Evolutionary conservation across 2,888 invertebrate species (phyloP).

Genomic region (Cenopis cana): DNA sequence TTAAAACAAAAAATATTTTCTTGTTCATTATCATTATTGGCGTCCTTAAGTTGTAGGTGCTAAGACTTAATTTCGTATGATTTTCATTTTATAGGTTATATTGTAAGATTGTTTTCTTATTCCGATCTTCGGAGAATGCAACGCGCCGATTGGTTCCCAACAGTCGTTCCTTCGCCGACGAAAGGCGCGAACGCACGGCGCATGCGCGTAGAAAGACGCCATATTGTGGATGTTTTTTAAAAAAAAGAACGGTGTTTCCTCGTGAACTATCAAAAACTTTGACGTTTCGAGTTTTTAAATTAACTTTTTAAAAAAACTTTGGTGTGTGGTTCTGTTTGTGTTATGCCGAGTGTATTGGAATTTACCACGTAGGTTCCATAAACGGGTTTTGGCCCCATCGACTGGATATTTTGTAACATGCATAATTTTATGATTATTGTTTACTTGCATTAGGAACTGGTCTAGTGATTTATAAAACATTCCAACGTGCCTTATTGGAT

Average conservation of each 20-base stretch:
- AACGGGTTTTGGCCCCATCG: slow-evolving; percentile 60
- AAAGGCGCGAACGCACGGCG: slow-evolving; percentile 57
- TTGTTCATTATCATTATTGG: neutral
- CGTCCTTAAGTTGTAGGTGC: accelerated
- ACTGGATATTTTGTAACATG: slow-evolving; percentile 62
- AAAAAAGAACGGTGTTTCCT: slow-evolving; percentile 50
- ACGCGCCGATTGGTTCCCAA: slow-evolving; percentile 63
- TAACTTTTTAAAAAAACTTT: slow-evolving; percentile 42
- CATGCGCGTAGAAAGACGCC: slow-evolving; percentile 53
- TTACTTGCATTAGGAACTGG: slow-evolving; percentile 43
- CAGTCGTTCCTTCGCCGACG: slow-evolving; percentile 60
- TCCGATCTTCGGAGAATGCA: slow-evolving; percentile 68
- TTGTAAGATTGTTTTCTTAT: slow-evolving; percentile 33
- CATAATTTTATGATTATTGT: slow-evolving; percentile 56
- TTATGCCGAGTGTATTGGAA: slow-evolving; percentile 47
- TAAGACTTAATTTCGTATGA: slow-evolving; percentile 10
- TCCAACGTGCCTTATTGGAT: slow-evolving; percentile 54
- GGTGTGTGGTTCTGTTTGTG: slow-evolving; percentile 44
- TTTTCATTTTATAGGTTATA: neutral
- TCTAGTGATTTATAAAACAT: slow-evolving; percentile 32
- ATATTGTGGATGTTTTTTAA: slow-evolving; percentile 46
- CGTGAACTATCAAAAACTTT: slow-evolving; percentile 46
- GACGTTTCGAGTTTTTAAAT: slow-evolving; percentile 43
- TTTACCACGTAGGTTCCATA: slow-evolving; percentile 46
- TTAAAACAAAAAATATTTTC: slow-evolving; percentile 49